Evolutionary conservation across 2,888 invertebrate species (phyloP), one percentile per base, ranked within the genome.

Genomic region (Hoplodrina blanda): DNA sequence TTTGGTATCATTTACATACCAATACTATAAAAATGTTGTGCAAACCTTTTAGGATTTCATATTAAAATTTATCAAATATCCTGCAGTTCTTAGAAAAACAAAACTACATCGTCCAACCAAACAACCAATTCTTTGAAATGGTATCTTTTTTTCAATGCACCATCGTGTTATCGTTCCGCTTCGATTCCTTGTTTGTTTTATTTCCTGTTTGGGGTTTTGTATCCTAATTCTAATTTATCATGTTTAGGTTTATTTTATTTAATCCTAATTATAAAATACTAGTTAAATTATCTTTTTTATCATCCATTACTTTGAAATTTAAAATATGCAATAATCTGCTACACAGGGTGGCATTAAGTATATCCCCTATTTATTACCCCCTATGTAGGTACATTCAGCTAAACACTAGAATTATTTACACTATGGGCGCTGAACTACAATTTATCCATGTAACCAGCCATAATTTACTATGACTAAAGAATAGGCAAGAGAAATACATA

Each of bases 131-230:
- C 68, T 52, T 67, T 52, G 66, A 66, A 81, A 78, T 69, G 15
- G 69, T 74, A 64, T 55, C 13, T 67, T 71, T 82, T 25, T 73
- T 76, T 69, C 25, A 52, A 49, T 59, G 65, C 62, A 66, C 30
- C 60, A 49, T 57, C 64, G 37, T 56, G 63, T 81, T 82, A 83
- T 78, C 81, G 73, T 73, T 71, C 54, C 49, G 73, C 60, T 63
- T 75, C 54, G 64, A 33, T 25, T 53, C 60, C 11, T 72, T 68
- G 71, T 67, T 19, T 71, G 50, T 69, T 69, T 69, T 54, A 41
- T 69, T 71, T 69, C 50, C 53, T 77, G 30, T 72, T 73, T 73
- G 37, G 25, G 19, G 65, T 72, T 61, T 13, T 11, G 30, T 13
- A 8, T 25, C 0, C 13, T 4, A 15, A 20, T 20, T 19, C 15